phyloP scores from a whole-genome alignment of 1,140 invertebrate species.

The Lepidostoma basale region DNA sequence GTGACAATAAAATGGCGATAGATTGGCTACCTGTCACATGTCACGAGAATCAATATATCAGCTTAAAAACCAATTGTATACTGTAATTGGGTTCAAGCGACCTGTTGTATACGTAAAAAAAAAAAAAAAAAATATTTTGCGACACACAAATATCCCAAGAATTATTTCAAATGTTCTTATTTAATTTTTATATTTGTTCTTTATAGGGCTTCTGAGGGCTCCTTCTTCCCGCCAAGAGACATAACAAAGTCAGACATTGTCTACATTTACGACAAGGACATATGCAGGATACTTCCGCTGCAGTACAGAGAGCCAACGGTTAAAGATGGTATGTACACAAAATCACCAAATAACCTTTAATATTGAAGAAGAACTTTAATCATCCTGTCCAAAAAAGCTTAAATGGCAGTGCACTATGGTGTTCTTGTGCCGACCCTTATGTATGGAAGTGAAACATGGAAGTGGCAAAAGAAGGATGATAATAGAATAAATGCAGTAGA shows the following conservation, averaged over 20 bases:
- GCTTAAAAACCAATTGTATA: too few species aligned
- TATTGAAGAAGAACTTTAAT: not conserved
- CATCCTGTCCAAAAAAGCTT: not conserved
- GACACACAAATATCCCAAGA: too few species aligned
- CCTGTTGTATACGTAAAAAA: too few species aligned
- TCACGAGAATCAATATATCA: too few species aligned
- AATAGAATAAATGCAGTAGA: too few species aligned
- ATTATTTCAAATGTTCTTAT: not conserved
- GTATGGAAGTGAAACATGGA: too few species aligned
- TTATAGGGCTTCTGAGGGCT: conserved; percentile 80
- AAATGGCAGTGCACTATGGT: too few species aligned
- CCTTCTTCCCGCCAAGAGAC: conserved; percentile 78
- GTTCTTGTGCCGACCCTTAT: too few species aligned
- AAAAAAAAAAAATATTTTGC: not conserved
- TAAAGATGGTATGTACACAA: conserved; percentile 64
- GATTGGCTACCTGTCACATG: too few species aligned
- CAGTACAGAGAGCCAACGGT: conserved; percentile 69
- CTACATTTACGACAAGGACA: conserved; percentile 83
- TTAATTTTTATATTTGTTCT: conserved; percentile 24
- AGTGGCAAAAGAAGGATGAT: too few species aligned
- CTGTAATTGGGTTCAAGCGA: too few species aligned
- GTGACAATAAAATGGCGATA: too few species aligned
- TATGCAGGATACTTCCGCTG: conserved; percentile 80
- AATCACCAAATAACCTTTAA: not conserved
- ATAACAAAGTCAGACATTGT: conserved; percentile 75